Conservation (phyloP, 2,113 vertebrate species). For the Elaphurus davidianus region DNA sequence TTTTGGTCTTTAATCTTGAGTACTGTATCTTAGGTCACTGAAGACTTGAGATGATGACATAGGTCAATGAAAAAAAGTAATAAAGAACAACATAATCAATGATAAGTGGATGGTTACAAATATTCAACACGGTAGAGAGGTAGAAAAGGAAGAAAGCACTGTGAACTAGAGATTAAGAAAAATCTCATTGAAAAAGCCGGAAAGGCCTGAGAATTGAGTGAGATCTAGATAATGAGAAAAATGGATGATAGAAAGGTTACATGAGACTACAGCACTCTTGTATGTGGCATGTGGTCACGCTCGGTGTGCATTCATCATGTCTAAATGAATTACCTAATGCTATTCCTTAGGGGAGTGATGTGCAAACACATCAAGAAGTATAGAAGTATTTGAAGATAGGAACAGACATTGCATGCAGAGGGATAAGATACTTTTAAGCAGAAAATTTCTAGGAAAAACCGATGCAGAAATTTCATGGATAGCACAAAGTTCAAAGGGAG, state of each 20-base stretch:
- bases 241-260: neutral
- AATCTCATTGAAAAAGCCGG: neutral
- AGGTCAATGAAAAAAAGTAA: neutral
- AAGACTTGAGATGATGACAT: neutral
- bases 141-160: neutral
- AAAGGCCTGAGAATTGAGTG: neutral
- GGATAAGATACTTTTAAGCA: neutral
- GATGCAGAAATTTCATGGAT: neutral
- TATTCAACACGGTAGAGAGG: neutral
- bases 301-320: neutral
- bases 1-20: conserved; percentile 1
- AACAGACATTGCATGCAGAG: neutral
- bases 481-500: neutral
- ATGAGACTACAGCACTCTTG: neutral
- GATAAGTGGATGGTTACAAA: neutral
- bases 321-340: neutral
- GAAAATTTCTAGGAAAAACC: neutral
- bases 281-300: neutral
- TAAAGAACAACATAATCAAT: neutral
- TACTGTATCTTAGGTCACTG: neutral
- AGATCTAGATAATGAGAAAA: neutral
- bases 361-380: neutral
- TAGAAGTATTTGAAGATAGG: neutral
- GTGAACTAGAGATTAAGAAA: neutral
- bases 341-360: neutral